These are phyloP conservation scores for Oreochromis spilurus DNA, from an alignment of 2,113 vertebrate genomes.

Conservation along the genomic window DNA sequence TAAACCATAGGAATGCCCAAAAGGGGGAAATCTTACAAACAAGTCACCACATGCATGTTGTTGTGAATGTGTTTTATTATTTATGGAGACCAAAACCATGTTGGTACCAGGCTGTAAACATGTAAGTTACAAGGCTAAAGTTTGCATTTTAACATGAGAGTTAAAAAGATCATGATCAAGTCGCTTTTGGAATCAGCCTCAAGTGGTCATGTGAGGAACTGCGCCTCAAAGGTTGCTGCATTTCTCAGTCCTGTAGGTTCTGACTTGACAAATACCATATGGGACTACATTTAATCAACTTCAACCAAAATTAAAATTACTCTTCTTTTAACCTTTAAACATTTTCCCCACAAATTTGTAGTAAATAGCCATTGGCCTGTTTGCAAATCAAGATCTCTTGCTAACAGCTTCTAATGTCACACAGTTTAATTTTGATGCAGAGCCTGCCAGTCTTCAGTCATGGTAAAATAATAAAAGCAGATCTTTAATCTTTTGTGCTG, in stretches of 20 bases:
- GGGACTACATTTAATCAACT: neutral
- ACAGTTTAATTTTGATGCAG: neutral
- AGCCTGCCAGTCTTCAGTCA: neutral
- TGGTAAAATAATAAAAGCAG: neutral
- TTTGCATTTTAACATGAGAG: neutral
- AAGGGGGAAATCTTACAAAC: neutral
- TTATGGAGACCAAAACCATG: neutral
- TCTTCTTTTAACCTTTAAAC: rapidly evolving
- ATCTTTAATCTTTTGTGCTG: rapidly evolving
- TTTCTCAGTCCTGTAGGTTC: rapidly evolving
- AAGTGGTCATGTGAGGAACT: neutral
- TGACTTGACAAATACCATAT: neutral
- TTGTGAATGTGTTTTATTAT: rapidly evolving
- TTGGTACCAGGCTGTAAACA: neutral
- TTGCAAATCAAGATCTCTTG: neutral
- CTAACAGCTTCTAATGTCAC: neutral
- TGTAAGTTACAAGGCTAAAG: rapidly evolving
- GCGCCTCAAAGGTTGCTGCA: neutral
- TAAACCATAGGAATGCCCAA: neutral
- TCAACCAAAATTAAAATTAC: neutral
- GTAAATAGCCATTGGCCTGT: neutral
- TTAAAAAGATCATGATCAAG: neutral
- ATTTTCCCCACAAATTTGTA: neutral
- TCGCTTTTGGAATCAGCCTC: neutral
- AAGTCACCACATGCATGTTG: neutral